Evolutionary conservation across 2,113 vertebrate genomes (phyloP), one percentile per base, ranked within the genome.

Genomic region (Machaerirhynchus nigripectus): DNA sequence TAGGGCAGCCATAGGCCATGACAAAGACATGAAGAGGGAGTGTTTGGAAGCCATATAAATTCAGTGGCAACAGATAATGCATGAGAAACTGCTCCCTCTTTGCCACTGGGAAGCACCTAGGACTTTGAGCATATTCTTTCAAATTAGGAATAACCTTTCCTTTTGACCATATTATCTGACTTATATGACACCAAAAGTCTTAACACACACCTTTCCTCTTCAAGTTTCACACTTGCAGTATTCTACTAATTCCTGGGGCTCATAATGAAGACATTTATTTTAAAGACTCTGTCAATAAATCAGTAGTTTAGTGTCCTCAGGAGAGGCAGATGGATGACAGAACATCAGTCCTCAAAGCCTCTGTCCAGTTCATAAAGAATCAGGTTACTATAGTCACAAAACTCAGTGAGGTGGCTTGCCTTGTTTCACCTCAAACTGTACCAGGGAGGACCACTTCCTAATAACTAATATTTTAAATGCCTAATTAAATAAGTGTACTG

Each of bases 271-370:
- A 78, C 40, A 88, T 81, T 81, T 86, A n/a, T 94, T 94, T 86
- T 65, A 65, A 95, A 92, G 71, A 88, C 40, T 35, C n/a, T 95
- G 83, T 57, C 93, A 88, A 92, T 92, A 93, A 88, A 95, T 83
- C 91, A 83, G 75, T 89, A 80, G 70, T 65, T 82, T 46, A 87
- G 37, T 37, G 82, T 81, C 55, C 68, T 95, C 73, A 33, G 75
- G 82, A 93, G 87, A 94, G 35, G 52, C 30, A 88, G 86, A 84
- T 31, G 20, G 40, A 55, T 85, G 70, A 59, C 67, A 86, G 70
- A 79, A 86, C 46, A 78, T 84, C n/a, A 78, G 47, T 75, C 19
- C n/a, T 87, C 44, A 75, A 89, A 87, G 77, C 24, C 44, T 84
- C 56, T 40, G 26, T 33, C 26, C 39, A 87, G 57, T 89, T 84